A percentile compares a stretch with the other conserved stretches of the same genome.
Evolutionary conservation across 2,113 vertebrate species (phyloP).

Genomic region (Gasterosteus aculeatus): DNA sequence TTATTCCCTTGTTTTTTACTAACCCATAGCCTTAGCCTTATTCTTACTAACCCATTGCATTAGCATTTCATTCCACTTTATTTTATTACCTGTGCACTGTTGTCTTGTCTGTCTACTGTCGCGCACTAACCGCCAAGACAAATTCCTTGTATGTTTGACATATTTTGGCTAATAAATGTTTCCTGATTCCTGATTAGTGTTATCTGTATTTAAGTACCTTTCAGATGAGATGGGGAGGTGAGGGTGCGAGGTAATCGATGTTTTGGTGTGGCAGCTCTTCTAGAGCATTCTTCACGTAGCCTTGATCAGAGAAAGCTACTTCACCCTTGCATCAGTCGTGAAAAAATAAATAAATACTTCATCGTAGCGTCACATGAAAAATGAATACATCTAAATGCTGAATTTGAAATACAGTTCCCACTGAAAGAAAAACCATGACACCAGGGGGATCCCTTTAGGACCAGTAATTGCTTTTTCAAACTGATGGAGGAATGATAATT

Average conservation of each 20-base stretch:
- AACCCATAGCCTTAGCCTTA: no score
- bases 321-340: neutral
- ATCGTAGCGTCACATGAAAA: neutral
- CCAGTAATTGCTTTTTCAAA: neutral
- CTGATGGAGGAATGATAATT: neutral
- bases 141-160: no score
- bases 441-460: neutral
- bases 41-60: no score
- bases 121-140: no score
- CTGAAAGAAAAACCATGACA: neutral
- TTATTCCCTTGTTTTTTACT: no score
- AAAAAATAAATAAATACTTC: neutral
- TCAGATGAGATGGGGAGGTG: neutral
- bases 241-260: neutral
- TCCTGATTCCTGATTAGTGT: no score
- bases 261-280: neutral
- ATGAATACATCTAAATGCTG: neutral
- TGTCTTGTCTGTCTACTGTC: no score
- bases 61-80: no score
- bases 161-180: no score
- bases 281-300: neutral
- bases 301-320: neutral
- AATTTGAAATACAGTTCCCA: neutral
- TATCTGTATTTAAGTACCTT: neutral
- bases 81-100: no score